Percentiles rank a stretch among this genome's conserved stretches.
These are phyloP conservation scores for Epicampocera succincta DNA, from an alignment of 2,888 invertebrate species.

Conservation along the genomic window DNA sequence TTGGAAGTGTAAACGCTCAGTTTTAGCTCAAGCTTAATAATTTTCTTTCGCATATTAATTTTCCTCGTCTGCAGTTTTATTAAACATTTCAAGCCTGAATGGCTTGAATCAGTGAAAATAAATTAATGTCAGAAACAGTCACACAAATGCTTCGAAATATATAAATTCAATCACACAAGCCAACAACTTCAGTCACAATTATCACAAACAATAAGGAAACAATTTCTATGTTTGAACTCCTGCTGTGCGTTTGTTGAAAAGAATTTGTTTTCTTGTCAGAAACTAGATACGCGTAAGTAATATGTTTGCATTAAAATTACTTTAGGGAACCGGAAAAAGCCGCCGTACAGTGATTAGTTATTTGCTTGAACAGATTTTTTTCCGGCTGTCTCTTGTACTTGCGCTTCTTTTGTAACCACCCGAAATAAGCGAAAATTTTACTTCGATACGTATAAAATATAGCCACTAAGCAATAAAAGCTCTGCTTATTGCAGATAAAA, in stretches of 20 bases:
- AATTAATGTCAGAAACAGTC: slow-evolving; percentile 47
- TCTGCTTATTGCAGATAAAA: not conserved
- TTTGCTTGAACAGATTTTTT: slow-evolving; percentile 49
- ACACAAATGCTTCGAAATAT: not conserved
- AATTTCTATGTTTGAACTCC: slow-evolving; percentile 41
- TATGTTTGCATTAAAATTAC: slow-evolving; percentile 23
- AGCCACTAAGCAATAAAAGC: slow-evolving; percentile 58
- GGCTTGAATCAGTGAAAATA: slow-evolving; percentile 54
- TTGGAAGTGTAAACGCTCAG: not conserved
- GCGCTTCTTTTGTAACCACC: not conserved
- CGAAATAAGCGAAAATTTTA: not conserved
- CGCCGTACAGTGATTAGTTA: slow-evolving; percentile 61
- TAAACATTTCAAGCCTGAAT: slow-evolving; percentile 49
- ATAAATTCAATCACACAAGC: not conserved
- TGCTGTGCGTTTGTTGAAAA: not conserved
- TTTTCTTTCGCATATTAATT: no score
- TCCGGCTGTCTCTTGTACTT: slow-evolving; percentile 4
- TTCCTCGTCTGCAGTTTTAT: slow-evolving; percentile 18
- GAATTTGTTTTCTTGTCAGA: not conserved
- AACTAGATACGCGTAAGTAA: not conserved
- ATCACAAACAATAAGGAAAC: slow-evolving; percentile 39
- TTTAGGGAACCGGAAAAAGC: slow-evolving; percentile 62
- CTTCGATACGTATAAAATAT: slow-evolving; percentile 24
- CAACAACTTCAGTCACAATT: slow-evolving; percentile 42
- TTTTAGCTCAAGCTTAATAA: no score